Evolutionary conservation across 2,113 vertebrate species (phyloP).

Genomic region (Poecile atricapillus): DNA sequence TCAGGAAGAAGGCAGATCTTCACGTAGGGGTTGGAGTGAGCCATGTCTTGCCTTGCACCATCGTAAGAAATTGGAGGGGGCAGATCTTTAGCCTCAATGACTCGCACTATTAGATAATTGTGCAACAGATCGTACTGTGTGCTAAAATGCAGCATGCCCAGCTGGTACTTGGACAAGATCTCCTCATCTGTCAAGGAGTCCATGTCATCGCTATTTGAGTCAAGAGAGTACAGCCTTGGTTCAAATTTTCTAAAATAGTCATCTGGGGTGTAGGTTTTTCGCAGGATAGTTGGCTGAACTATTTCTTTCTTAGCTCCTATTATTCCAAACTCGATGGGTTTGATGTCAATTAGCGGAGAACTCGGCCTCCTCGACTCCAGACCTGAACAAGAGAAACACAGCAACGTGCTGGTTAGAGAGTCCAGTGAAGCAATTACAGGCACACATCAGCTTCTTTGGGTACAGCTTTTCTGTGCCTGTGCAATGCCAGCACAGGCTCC

Average conservation of each 20-base stretch:
- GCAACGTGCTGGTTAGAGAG: background rate
- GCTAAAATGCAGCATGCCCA: slow-evolving; percentile 91
- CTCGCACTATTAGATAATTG: slow-evolving; percentile 81
- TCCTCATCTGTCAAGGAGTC: slow-evolving; percentile 88
- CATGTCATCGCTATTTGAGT: slow-evolving; percentile 78
- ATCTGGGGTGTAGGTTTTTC: slow-evolving; percentile 77
- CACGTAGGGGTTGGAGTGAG: slow-evolving; percentile 88
- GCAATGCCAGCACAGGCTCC: background rate
- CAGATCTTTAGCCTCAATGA: slow-evolving; percentile 87
- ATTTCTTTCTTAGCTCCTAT: slow-evolving; percentile 84
- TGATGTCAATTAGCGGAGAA: slow-evolving; percentile 83
- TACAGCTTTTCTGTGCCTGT: background rate
- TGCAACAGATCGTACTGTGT: slow-evolving; percentile 87
- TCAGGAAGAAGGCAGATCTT: slow-evolving; percentile 89
- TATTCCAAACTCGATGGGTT: slow-evolving; percentile 85
- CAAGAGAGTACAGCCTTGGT: slow-evolving; percentile 82
- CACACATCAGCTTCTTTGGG: background rate
- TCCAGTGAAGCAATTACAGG: background rate
- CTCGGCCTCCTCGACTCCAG: slow-evolving; percentile 81
- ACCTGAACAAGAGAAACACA: slow-evolving; percentile 57
- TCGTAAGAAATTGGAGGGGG: slow-evolving; percentile 81
- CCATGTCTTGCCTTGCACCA: slow-evolving; percentile 81
- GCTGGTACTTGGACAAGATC: slow-evolving; percentile 83
- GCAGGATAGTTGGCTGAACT: slow-evolving; percentile 80
- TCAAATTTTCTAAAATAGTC: slow-evolving; percentile 87